Evolutionary conservation across 2,113 vertebrate species (phyloP).

Genomic region (Tor tambroides): DNA sequence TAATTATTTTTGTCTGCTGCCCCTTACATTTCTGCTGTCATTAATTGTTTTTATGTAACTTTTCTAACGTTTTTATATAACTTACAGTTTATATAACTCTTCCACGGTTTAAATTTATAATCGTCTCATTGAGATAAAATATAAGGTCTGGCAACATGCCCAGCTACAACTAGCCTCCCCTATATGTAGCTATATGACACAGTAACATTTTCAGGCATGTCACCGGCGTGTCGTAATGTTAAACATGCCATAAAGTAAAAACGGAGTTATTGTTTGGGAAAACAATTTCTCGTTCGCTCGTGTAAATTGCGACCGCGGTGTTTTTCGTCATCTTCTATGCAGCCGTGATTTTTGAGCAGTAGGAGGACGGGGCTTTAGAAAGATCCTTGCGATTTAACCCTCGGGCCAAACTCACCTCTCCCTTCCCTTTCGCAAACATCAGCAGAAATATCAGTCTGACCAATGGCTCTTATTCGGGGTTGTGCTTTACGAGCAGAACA

Average conservation of each 20-base stretch:
- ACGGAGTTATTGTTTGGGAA: not conserved
- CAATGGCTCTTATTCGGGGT: slow-evolving; percentile 65
- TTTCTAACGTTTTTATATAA: not conserved
- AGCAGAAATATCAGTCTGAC: slow-evolving; percentile 68
- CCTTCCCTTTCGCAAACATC: slow-evolving; percentile 67
- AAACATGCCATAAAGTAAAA: not conserved
- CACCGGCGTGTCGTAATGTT: not conserved
- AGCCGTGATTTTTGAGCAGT: slow-evolving; percentile 19
- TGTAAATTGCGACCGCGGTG: not conserved
- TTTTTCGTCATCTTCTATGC: not conserved
- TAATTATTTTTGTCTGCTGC: not conserved
- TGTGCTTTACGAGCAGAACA: slow-evolving; percentile 76
- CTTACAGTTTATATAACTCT: not conserved
- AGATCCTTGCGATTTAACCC: slow-evolving; percentile 35
- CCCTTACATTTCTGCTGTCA: not conserved
- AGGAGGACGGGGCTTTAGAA: slow-evolving; percentile 11
- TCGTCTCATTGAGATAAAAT: not conserved
- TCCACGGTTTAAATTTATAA: not conserved
- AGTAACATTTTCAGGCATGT: not conserved
- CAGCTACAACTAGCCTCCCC: not conserved
- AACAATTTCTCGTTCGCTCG: not conserved
- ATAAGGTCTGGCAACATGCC: no score
- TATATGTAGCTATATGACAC: not conserved
- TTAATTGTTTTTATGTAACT: not conserved
- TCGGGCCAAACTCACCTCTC: slow-evolving; percentile 59